A percentile compares a stretch with the other conserved stretches of the same genome.
Evolutionary conservation across 2,888 invertebrate species (phyloP).

Genomic region (Linyphia triangularis): DNA sequence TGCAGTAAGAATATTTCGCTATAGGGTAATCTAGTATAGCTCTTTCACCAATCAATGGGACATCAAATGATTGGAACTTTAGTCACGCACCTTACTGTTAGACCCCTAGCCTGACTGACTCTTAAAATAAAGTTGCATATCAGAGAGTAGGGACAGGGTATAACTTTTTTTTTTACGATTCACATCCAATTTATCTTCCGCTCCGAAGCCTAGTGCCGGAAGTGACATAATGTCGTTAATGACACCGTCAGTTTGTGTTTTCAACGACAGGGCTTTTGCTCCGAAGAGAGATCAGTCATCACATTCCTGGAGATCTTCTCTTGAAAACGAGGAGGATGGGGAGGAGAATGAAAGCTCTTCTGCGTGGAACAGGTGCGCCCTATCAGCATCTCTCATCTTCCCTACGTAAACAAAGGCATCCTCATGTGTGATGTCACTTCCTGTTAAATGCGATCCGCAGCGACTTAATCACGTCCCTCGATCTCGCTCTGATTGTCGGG

Average conservation of each 20-base stretch:
- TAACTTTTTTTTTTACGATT: too few relatives aligned
- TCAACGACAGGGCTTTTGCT: not conserved
- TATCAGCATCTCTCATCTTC: constrained; percentile 56
- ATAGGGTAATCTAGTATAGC: too few relatives aligned
- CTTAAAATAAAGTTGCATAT: too few relatives aligned
- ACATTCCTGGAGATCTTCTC: constrained; percentile 2
- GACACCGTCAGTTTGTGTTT: not conserved
- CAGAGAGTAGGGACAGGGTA: too few relatives aligned
- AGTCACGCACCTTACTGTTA: too few relatives aligned
- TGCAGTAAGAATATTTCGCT: too few relatives aligned
- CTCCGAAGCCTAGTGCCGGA: too few relatives aligned
- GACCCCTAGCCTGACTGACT: too few relatives aligned
- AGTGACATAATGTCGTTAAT: not conserved
- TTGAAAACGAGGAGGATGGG: not conserved
- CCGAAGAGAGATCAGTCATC: not conserved
- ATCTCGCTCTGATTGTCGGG: constrained; percentile 13
- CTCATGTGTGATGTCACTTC: constrained; percentile 42
- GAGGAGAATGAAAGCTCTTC: constrained; percentile 31
- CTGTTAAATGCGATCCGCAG: constrained; percentile 24
- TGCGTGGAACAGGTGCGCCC: constrained; percentile 53
- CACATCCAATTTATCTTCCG: too few relatives aligned
- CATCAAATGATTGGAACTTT: too few relatives aligned
- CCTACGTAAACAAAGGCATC: constrained; percentile 47
- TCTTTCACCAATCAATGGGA: too few relatives aligned
- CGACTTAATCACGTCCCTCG: constrained; percentile 30